phyloP scores from a whole-genome alignment of 1,140 invertebrate genomes.

The Drosophila sturtevanti region DNA sequence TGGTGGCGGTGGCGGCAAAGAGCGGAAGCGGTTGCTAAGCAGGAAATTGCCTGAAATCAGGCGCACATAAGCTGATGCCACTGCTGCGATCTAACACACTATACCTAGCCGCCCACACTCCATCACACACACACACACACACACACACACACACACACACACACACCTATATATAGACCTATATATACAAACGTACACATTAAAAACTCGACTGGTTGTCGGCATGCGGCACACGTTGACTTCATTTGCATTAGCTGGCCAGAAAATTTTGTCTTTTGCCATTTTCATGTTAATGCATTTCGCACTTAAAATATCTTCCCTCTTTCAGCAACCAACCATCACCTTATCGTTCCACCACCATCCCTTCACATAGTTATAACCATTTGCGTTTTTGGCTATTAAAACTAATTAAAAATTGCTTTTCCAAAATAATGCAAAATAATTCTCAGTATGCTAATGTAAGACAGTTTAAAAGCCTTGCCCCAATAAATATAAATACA shows the following conservation, averaged over 20 bases:
- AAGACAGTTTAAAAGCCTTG: neutral
- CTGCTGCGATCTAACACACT: neutral
- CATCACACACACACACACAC: neutral
- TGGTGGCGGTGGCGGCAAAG: slow-evolving; percentile 55
- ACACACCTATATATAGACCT: neutral
- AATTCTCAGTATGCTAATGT: slow-evolving; percentile 23
- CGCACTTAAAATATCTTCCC: slow-evolving; percentile 35
- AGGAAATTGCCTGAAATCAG: slow-evolving; percentile 67
- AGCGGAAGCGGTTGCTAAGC: slow-evolving; percentile 69
- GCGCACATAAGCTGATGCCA: slow-evolving; percentile 52
- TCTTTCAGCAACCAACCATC: no score
- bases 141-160: neutral
- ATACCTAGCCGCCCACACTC: neutral
- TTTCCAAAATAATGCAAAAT: slow-evolving; percentile 47
- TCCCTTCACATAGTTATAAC: no score
- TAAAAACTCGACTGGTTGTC: neutral
- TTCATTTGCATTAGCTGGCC: slow-evolving; percentile 51
- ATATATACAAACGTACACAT: neutral
- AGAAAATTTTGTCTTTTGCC: slow-evolving; percentile 30
- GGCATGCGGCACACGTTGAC: slow-evolving; percentile 10
- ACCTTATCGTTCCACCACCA: no score
- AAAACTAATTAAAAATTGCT: slow-evolving; percentile 51
- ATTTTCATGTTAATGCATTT: slow-evolving; percentile 52
- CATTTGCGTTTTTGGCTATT: slow-evolving; percentile 37
- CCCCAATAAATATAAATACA: neutral